A percentile compares a stretch with the other conserved stretches of the same genome.
These are phyloP conservation scores for Campopleginae sp. DNA, from an alignment of 2,888 invertebrate species.

Conservation along the genomic window DNA sequence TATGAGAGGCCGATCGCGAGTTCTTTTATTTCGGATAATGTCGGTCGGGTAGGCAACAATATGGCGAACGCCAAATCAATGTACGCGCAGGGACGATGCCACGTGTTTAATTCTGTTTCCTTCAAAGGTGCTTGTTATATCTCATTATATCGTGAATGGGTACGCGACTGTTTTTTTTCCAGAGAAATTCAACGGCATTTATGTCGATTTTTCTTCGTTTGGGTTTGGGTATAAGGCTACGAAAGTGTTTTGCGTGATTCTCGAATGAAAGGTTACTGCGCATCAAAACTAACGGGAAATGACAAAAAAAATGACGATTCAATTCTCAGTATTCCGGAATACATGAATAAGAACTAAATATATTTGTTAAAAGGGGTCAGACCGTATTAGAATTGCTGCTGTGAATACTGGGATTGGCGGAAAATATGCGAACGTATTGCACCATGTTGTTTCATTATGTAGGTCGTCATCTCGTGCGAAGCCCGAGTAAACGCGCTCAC, in stretches of 20 bases:
- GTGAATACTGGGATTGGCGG: background rate
- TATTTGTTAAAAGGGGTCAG: background rate
- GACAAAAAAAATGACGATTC: background rate
- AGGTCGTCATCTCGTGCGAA: slow-evolving; percentile 44
- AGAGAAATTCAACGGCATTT: background rate
- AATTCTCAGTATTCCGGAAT: background rate
- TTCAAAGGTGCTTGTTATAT: background rate
- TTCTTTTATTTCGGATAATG: background rate
- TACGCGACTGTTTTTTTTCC: background rate
- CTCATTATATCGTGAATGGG: background rate
- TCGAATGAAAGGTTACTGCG: slow-evolving; percentile 54
- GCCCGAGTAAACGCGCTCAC: slow-evolving; percentile 20
- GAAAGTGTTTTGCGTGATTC: slow-evolving; percentile 2
- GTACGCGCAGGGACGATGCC: slow-evolving; percentile 74
- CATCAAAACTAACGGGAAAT: slow-evolving; percentile 19
- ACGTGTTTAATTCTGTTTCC: slow-evolving; percentile 74
- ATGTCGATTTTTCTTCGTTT: background rate
- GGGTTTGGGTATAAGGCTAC: background rate
- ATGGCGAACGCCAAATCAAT: slow-evolving; percentile 74
- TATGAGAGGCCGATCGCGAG: background rate
- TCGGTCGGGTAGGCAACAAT: slow-evolving; percentile 53
- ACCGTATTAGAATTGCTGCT: background rate
- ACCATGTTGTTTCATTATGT: slow-evolving; percentile 43
- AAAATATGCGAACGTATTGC: slow-evolving; percentile 22
- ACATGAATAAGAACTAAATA: background rate